phyloP scores from a whole-genome alignment of 2,888 invertebrate genomes.

The Cylloceria caligata region DNA sequence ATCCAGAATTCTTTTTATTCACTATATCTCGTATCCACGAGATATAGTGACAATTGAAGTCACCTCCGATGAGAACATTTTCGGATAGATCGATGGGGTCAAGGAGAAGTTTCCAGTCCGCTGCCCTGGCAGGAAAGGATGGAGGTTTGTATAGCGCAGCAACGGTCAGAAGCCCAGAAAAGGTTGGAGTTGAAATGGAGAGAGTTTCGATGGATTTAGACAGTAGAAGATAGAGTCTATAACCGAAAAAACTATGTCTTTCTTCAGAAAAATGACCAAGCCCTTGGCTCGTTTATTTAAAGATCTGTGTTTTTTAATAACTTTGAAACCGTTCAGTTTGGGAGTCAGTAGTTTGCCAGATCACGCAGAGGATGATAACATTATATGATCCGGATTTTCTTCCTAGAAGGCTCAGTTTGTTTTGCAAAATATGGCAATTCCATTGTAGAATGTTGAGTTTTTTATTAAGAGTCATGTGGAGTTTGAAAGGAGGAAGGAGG shows the following conservation, averaged over 20 bases:
- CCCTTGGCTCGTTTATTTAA: neutral
- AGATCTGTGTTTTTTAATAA: too few species aligned
- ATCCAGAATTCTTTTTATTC: too few species aligned
- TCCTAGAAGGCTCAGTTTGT: constrained; percentile 3
- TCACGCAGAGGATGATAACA: constrained; percentile 23
- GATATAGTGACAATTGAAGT: constrained; percentile 24
- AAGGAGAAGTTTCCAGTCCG: neutral
- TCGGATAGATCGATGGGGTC: neutral
- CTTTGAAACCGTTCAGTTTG: neutral
- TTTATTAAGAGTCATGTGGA: neutral
- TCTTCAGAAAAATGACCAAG: neutral
- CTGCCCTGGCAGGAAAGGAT: neutral
- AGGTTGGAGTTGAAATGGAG: neutral
- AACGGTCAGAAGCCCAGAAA: neutral
- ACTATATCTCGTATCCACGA: constrained; percentile 34
- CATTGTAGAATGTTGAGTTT: constrained; percentile 6
- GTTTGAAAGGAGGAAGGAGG: neutral
- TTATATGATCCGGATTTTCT: neutral
- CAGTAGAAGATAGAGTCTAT: neutral
- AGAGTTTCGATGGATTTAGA: neutral
- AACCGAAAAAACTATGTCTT: neutral
- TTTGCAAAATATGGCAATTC: constrained; percentile 1
- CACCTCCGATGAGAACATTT: constrained; percentile 6
- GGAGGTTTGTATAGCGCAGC: constrained; percentile 9
- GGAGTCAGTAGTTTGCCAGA: neutral